Conservation (phyloP, 2,888 invertebrate genomes). For the Bruchidius siliquastri region DNA sequence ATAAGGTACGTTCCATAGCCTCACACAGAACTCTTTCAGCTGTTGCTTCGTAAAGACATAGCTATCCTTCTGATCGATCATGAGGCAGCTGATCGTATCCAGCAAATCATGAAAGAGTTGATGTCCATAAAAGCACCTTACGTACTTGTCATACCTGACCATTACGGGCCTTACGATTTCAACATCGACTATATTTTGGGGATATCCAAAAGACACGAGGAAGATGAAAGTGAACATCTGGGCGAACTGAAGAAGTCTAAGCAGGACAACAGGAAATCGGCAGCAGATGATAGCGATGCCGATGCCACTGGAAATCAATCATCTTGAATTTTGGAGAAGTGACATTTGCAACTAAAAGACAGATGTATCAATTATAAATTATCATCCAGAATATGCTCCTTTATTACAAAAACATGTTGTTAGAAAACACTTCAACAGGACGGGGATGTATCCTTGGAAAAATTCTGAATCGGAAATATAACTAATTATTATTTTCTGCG, state of each 20-base stretch:
- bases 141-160: background rate
- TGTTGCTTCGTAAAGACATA: background rate
- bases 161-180: background rate
- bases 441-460: no score
- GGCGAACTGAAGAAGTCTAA: constrained; percentile 2
- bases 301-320: no score
- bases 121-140: background rate
- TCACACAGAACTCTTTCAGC: background rate
- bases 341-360: no score
- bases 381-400: no score
- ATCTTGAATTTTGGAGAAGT: no score
- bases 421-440: no score
- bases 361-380: no score
- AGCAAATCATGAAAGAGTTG: background rate
- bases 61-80: background rate
- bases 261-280: constrained; percentile 1
- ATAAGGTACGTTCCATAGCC: no score
- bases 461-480: no score
- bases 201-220: background rate
- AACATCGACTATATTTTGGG: background rate
- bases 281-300: background rate
- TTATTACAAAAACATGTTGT: no score
- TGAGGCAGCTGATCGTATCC: background rate
- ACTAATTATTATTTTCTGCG: no score
- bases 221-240: background rate